Percentiles rank a stretch among this genome's conserved stretches.
Conservation (phyloP, 1,140 invertebrate species). For the Rhyacophila brunnea region DNA sequence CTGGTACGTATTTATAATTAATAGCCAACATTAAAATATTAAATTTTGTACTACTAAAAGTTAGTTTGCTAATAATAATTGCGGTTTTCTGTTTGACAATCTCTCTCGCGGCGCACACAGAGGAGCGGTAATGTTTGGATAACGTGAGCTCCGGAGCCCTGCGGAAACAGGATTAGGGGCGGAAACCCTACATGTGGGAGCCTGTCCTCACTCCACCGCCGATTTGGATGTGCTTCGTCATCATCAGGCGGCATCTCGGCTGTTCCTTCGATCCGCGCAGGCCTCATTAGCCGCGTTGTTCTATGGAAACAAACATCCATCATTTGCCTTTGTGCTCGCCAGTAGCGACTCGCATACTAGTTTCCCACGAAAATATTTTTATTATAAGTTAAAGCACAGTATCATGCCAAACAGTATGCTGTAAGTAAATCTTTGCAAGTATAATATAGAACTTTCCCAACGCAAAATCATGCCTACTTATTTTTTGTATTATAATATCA, state of each 20-base stretch:
- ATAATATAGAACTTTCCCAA: no score
- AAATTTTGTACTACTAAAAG: no score
- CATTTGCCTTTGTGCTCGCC: not conserved
- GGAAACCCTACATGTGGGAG: no score
- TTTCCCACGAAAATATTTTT: no score
- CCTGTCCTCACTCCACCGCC: not conserved
- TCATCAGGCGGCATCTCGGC: not conserved
- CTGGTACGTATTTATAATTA: no score
- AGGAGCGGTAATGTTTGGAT: slow-evolving; percentile 19
- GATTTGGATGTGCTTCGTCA: not conserved
- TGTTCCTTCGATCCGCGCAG: not conserved
- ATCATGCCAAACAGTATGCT: no score
- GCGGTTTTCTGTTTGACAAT: not conserved
- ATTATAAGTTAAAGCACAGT: no score
- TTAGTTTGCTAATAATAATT: no score
- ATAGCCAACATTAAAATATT: no score
- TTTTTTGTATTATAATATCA: no score
- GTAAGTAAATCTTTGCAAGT: no score
- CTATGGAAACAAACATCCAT: not conserved
- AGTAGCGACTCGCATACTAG: not conserved
- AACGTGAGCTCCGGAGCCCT: slow-evolving; percentile 11
- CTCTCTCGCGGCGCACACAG: not conserved
- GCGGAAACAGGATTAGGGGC: not conserved
- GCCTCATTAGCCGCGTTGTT: slow-evolving; percentile 15
- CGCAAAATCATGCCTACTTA: no score